Evolutionary conservation across 2,888 invertebrate species (phyloP).

Genomic region (Maniola hyperantus): DNA sequence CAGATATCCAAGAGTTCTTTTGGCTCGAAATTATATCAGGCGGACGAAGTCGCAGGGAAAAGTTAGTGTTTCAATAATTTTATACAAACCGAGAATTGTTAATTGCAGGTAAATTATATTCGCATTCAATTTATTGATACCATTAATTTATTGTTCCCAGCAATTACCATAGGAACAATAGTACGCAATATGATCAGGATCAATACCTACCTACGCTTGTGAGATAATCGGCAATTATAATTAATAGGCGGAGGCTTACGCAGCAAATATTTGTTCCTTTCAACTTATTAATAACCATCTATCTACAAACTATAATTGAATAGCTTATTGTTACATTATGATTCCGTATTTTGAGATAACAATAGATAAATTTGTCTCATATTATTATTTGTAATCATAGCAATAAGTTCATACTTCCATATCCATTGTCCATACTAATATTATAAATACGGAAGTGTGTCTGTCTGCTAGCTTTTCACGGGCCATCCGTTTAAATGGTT

Average conservation of each 20-base stretch:
- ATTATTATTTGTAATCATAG: background rate
- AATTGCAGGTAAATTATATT: background rate
- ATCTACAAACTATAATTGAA: background rate
- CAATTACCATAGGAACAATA: conserved; percentile 2
- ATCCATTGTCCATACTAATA: background rate
- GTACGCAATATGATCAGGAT: background rate
- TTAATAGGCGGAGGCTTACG: conserved; percentile 8
- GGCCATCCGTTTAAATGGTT: no score
- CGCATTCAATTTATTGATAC: background rate
- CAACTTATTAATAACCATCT: background rate
- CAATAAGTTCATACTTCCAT: no score
- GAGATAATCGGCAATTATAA: conserved; percentile 12
- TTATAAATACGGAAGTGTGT: background rate
- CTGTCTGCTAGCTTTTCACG: no score
- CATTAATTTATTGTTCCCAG: conserved; percentile 3
- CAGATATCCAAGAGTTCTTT: no score
- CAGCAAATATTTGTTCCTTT: conserved; percentile 19
- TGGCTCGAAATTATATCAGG: no score
- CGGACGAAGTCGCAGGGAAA: no score
- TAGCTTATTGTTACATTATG: background rate
- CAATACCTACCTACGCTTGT: no score
- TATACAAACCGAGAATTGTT: no score
- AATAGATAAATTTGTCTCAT: background rate
- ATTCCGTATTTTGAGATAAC: background rate
- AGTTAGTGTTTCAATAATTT: no score